A percentile compares a stretch with the other conserved stretches of the same genome.
Evolutionary conservation across 2,113 vertebrate genomes (phyloP).

Genomic region (Neopipo cinnamomea): DNA sequence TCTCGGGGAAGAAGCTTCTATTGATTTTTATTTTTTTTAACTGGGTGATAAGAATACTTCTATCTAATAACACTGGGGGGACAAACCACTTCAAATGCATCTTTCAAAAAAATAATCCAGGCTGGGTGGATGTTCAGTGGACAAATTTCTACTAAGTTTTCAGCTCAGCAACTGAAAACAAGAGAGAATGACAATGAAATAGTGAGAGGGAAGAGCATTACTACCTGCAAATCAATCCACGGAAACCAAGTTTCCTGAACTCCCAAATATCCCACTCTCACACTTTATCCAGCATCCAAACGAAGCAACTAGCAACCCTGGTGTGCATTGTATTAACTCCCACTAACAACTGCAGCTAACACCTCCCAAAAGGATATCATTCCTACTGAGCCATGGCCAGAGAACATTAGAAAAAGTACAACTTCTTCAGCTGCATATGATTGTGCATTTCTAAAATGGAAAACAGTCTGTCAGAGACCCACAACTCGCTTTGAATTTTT

Average conservation of each 20-base stretch:
- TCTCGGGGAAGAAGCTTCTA: background rate
- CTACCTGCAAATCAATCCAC: background rate
- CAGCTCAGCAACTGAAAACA: background rate
- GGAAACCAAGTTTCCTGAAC: background rate
- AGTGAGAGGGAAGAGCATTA: background rate
- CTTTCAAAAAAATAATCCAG: background rate
- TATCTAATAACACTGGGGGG: background rate
- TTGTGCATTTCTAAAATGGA: background rate
- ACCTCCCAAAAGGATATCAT: background rate
- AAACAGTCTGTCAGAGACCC: conserved; percentile 6
- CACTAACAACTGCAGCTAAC: background rate
- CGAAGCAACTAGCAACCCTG: background rate
- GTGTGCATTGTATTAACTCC: background rate
- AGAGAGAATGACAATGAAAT: background rate
- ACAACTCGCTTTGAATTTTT: background rate
- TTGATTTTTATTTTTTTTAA: background rate
- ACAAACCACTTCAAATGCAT: background rate
- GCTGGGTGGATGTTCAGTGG: background rate
- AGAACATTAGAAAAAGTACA: background rate
- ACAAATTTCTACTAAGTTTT: background rate
- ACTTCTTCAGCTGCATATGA: background rate
- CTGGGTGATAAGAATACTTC: background rate
- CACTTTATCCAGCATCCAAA: background rate
- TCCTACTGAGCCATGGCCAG: background rate
- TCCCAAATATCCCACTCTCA: background rate